A percentile compares a stretch with the other conserved stretches of the same genome.
Conservation (phyloP, 1,140 invertebrate species). For the Eriosoma lanigerum region DNA sequence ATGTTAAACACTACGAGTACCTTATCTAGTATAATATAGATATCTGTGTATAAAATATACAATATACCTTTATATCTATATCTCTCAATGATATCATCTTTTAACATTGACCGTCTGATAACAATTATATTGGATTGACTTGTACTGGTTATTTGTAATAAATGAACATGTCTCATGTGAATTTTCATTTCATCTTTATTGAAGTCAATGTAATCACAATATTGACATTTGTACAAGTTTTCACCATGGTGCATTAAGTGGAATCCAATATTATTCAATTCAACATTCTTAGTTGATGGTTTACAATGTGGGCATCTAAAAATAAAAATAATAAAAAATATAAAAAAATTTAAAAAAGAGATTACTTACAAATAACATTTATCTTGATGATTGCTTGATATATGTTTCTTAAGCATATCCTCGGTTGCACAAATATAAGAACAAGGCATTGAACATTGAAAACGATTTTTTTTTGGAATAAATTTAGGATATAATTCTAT, state of each 20-base stretch:
- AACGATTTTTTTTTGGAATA: not conserved
- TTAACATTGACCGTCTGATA: not conserved
- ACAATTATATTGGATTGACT: constrained; percentile 28
- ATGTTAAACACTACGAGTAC: too few species aligned
- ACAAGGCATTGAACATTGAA: constrained; percentile 19
- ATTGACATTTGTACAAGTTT: constrained; percentile 28
- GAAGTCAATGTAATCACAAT: constrained; percentile 32
- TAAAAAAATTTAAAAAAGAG: not conserved
- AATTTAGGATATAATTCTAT: not conserved
- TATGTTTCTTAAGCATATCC: constrained; percentile 18
- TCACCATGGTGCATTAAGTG: constrained; percentile 37
- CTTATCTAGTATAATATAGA: too few species aligned
- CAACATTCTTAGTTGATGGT: not conserved
- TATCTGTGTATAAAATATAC: not conserved
- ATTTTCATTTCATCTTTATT: constrained; percentile 27
- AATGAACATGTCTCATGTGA: constrained; percentile 24
- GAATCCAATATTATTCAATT: constrained; percentile 11
- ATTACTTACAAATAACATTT: constrained; percentile 10
- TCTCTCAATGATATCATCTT: not conserved
- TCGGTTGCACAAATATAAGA: not conserved
- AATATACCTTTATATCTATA: constrained; percentile 17
- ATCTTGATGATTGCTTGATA: constrained; percentile 2
- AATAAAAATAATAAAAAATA: not conserved
- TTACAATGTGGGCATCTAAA: constrained; percentile 35
- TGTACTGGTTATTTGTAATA: not conserved